Conservation (phyloP, 2,888 invertebrate genomes). For the Thera obeliscata region DNA sequence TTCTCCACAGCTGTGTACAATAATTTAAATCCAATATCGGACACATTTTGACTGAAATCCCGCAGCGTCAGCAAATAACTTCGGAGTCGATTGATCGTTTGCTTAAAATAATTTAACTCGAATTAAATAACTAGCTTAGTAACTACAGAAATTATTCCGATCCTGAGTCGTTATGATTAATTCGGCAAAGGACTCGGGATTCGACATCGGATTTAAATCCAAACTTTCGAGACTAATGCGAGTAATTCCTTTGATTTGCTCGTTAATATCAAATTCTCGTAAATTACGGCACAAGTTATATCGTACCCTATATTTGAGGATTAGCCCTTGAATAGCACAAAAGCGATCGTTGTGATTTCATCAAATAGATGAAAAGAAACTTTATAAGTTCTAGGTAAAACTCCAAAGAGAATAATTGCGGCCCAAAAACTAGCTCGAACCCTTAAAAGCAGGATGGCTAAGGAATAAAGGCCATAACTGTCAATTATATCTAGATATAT, state of each 20-base stretch:
- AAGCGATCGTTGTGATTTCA: background rate
- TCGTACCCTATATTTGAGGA: background rate
- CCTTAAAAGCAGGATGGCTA: too few species aligned
- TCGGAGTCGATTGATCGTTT: background rate
- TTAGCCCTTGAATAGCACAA: background rate
- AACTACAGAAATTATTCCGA: slow-evolving; percentile 17
- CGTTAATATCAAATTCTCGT: slow-evolving; percentile 13
- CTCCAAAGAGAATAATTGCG: too few species aligned
- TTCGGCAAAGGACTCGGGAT: slow-evolving; percentile 14
- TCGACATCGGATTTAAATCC: slow-evolving; percentile 15
- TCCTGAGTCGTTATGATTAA: slow-evolving; percentile 22
- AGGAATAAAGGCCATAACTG: too few species aligned
- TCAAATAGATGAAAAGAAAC: background rate
- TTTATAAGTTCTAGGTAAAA: too few species aligned
- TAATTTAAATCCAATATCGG: too few species aligned
- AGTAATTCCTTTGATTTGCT: slow-evolving; percentile 24
- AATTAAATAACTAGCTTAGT: background rate
- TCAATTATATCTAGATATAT: too few species aligned
- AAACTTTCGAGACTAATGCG: slow-evolving; percentile 16
- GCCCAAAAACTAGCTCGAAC: too few species aligned
- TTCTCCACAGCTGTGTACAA: too few species aligned
- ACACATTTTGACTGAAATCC: background rate
- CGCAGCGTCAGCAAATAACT: background rate
- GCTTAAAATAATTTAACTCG: background rate
- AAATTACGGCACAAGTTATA: background rate